A percentile compares a stretch with the other conserved stretches of the same genome.
These are phyloP conservation scores for Oligia fasciuncula DNA, from an alignment of 2,888 invertebrate species.

Conservation along the genomic window DNA sequence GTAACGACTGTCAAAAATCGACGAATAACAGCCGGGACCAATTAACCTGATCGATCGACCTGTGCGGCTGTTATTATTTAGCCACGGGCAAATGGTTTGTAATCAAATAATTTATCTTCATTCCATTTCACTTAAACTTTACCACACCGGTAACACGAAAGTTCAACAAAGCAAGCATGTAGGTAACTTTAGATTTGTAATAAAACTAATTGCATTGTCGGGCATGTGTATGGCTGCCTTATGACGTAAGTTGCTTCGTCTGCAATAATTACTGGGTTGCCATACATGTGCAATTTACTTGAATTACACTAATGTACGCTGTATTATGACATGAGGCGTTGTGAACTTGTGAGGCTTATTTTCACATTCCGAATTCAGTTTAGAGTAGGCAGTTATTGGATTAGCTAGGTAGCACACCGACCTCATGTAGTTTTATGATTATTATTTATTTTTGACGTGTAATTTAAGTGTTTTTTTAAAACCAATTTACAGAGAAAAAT, in stretches of 20 bases:
- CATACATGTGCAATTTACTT: slow-evolving; percentile 41
- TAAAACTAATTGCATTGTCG: slow-evolving; percentile 54
- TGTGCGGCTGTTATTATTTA: no score
- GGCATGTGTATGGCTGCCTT: slow-evolving; percentile 37
- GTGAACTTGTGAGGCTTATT: not conserved
- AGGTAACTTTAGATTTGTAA: slow-evolving; percentile 46
- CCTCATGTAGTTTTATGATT: not conserved
- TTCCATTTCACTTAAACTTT: not conserved
- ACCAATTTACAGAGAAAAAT: not conserved
- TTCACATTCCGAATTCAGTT: slow-evolving; percentile 25
- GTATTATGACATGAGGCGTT: slow-evolving; percentile 27
- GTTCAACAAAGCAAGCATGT: slow-evolving; percentile 9
- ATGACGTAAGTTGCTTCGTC: slow-evolving; percentile 40
- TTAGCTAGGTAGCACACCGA: not conserved
- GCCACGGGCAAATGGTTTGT: not conserved
- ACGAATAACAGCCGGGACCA: no score
- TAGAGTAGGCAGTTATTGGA: not conserved
- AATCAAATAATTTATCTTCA: not conserved
- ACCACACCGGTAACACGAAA: slow-evolving; percentile 4
- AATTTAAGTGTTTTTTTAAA: not conserved
- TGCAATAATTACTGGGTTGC: slow-evolving; percentile 52
- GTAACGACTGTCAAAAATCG: no score
- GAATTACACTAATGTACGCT: slow-evolving; percentile 36
- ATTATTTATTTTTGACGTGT: not conserved
- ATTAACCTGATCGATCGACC: no score